Percentiles rank a stretch among this genome's conserved stretches.
Conservation (phyloP, 2,113 vertebrate species). For the Sardina pilchardus region DNA sequence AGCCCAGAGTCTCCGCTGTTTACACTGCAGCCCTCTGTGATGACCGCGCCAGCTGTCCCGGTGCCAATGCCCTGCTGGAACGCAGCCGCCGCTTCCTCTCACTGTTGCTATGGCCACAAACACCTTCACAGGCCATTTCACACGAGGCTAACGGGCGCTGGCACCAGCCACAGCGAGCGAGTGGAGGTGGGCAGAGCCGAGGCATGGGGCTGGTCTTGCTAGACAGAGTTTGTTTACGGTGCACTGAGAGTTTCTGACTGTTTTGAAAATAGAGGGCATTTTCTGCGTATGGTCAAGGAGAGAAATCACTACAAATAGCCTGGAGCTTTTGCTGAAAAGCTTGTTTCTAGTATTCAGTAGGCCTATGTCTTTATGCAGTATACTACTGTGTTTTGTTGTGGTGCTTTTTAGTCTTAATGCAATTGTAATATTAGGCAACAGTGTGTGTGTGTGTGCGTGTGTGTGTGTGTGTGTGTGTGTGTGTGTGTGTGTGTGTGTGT, state of each 20-base stretch:
- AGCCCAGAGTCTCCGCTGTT: background rate
- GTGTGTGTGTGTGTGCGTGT: too few relatives aligned
- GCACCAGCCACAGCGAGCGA: background rate
- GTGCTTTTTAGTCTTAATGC: too few relatives aligned
- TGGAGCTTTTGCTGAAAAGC: background rate
- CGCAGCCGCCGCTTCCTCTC: background rate
- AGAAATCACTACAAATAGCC: background rate
- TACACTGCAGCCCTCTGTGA: background rate
- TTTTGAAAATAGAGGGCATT: background rate
- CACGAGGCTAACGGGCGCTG: background rate
- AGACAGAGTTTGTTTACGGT: background rate
- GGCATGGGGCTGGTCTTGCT: background rate
- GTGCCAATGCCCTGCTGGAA: background rate
- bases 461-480: too few relatives aligned
- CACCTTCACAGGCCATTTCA: background rate
- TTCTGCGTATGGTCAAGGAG: background rate
- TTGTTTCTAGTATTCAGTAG: too few relatives aligned
- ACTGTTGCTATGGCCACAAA: background rate
- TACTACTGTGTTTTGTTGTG: background rate
- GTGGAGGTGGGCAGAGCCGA: background rate
- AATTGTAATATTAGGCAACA: too few relatives aligned
- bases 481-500: too few relatives aligned
- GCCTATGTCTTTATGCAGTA: too few relatives aligned
- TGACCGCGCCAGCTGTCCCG: background rate
- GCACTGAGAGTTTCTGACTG: background rate